Conservation (phyloP, 2,113 vertebrate species). For the Ameiurus melas region DNA sequence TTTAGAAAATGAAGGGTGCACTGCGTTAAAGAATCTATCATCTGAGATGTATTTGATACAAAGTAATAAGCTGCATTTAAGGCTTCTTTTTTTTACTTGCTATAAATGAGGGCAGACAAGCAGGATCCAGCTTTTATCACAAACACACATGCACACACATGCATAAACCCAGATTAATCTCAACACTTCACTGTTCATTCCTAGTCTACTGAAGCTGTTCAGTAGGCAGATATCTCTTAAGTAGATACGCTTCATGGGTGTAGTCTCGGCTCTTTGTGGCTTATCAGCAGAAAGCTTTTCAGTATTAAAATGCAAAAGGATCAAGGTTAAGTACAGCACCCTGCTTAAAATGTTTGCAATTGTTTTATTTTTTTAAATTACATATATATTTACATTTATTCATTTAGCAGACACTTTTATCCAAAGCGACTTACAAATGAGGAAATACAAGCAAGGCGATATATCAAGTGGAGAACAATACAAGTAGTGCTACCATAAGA, state of each 20-base stretch:
- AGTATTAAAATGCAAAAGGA: not conserved
- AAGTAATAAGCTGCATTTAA: not conserved
- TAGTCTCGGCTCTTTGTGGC: not conserved
- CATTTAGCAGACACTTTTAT: no score
- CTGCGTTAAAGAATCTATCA: not conserved
- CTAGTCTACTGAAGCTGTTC: slow-evolving; percentile 31
- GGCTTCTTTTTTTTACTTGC: not conserved
- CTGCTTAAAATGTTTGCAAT: not conserved
- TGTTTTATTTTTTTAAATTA: no score
- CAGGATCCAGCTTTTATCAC: not conserved
- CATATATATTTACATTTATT: no score
- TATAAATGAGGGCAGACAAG: not conserved
- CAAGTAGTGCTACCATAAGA: no score
- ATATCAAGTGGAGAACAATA: no score
- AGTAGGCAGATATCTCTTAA: slow-evolving; percentile 17
- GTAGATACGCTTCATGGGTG: slow-evolving; percentile 8
- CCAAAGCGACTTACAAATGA: no score
- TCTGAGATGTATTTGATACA: not conserved
- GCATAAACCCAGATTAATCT: slow-evolving; percentile 14
- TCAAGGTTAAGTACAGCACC: not conserved
- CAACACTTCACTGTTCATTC: slow-evolving; percentile 49
- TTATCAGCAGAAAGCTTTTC: not conserved
- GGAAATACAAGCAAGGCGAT: no score
- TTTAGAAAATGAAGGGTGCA: not conserved
- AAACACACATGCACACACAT: not conserved